Evolutionary conservation across 2,888 invertebrate genomes (phyloP), one percentile per base, ranked within the genome.

Genomic region (Aethes cnicana): DNA sequence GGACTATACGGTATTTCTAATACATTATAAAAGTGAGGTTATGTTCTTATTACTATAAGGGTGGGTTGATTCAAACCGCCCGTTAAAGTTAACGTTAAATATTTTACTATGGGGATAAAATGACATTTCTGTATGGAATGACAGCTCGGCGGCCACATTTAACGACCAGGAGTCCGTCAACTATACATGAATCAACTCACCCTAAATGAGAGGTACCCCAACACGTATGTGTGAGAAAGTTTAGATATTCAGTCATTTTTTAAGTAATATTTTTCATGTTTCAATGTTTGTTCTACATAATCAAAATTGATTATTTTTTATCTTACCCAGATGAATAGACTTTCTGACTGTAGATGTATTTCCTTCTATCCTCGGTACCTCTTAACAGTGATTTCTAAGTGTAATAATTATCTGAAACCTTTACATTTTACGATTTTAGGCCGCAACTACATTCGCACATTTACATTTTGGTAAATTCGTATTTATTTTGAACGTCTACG

Each of bases 391-490:
- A 49, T 48, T 20, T 26, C 46, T 52, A 48, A 33, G 30, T 36
- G 43, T 30, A 33, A 11, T 30, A 21, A 41, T 18, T 54, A 33
- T 39, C 39, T 8, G 39, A 48, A 56, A 28, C 46, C 39, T 30
- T 56, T 57, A 58, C 18, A 57, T 53, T 41, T 56, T 66, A 68
- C 53, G 43, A 46, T 43, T 44, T 71, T 71, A 71, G 71, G 71
- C 71, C 72, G 64, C 54, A 32, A 62, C 72, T 69, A 71, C 67
- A 57, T 54, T 44, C 57, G 58, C 59, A 57, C 48, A 25, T 60
- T 56, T 63, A 53, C 54, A 50, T 33, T 53, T 55, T 52, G 47
- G 54, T 69, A 71, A 70, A 70, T 69, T 70, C 67, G 68, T 58
- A 25, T 39, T 39, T 63, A 53, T 57, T 47, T 54, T 53, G 47